A percentile compares a stretch with the other conserved stretches of the same genome.
phyloP scores from a whole-genome alignment of 2,113 vertebrate species.

The Peromyscus leucopus region DNA sequence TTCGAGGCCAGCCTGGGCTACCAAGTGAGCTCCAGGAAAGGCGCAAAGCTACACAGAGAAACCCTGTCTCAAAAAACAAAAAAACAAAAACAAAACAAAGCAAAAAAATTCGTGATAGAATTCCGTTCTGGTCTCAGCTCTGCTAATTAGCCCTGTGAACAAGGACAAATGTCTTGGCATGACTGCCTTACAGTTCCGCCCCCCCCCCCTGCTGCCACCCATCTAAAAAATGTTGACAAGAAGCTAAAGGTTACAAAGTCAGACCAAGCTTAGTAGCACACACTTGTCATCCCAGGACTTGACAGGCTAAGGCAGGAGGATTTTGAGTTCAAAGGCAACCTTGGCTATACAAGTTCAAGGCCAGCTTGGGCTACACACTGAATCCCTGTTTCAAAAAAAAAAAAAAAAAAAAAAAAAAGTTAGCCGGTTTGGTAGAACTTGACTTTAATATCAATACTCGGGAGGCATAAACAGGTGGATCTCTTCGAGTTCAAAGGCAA shows the following conservation, averaged over 20 bases:
- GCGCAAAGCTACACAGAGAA: too few species aligned
- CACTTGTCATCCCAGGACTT: background rate
- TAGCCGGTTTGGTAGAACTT: background rate
- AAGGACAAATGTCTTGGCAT: background rate
- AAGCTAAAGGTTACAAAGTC: slow-evolving; percentile 28
- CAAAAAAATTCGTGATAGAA: background rate
- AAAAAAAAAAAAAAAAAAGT: too few species aligned
- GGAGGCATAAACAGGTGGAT: background rate
- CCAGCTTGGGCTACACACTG: background rate
- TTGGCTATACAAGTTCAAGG: background rate
- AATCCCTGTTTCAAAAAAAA: background rate
- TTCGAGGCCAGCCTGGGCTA: too few species aligned
- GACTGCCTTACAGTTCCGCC: background rate
- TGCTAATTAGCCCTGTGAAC: background rate
- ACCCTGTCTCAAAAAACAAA: too few species aligned
- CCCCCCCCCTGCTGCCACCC: background rate
- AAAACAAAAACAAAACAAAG: too few species aligned
- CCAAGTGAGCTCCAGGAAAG: too few species aligned
- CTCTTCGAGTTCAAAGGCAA: background rate
- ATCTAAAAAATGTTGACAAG: background rate
- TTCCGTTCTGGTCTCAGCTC: background rate
- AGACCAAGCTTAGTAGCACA: background rate
- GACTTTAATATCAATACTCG: background rate
- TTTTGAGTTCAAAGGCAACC: background rate
- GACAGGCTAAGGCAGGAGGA: background rate